Conservation (phyloP, 2,113 vertebrate genomes). For the Calypte anna region DNA sequence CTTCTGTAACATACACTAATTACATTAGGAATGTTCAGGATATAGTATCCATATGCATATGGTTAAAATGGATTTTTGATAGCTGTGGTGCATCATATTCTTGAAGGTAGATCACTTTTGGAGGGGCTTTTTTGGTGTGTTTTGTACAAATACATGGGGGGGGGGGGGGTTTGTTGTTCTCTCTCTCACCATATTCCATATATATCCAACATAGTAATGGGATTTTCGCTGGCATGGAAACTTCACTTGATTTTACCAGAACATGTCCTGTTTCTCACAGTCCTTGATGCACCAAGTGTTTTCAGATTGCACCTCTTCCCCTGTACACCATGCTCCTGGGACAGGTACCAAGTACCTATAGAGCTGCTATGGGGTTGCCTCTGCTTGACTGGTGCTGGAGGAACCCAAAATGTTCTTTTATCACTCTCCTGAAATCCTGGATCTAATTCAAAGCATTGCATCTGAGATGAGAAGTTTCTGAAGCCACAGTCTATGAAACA, state of each 20-base stretch:
- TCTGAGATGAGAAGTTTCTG: neutral
- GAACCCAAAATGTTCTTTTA: neutral
- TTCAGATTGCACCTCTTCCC: neutral
- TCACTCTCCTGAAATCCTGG: neutral
- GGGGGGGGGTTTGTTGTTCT: no score
- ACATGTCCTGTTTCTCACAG: fast-evolving
- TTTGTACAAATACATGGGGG: neutral
- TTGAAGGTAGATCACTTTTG: neutral
- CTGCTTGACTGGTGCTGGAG: neutral
- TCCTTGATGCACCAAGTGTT: neutral
- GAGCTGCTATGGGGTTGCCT: fast-evolving
- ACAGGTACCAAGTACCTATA: fast-evolving
- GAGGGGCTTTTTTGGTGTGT: neutral
- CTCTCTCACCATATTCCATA: neutral
- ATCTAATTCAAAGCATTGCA: neutral
- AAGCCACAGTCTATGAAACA: neutral
- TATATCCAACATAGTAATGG: neutral
- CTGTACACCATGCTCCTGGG: fast-evolving
- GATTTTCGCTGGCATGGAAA: neutral
- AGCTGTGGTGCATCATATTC: neutral
- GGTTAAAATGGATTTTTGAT: neutral
- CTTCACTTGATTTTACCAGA: neutral
- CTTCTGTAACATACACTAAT: neutral
- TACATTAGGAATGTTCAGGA: neutral
- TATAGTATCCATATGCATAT: neutral